Evolutionary conservation across 2,888 invertebrate species (phyloP), one percentile per base, ranked within the genome.

Genomic region (Drosophila leonis): DNA sequence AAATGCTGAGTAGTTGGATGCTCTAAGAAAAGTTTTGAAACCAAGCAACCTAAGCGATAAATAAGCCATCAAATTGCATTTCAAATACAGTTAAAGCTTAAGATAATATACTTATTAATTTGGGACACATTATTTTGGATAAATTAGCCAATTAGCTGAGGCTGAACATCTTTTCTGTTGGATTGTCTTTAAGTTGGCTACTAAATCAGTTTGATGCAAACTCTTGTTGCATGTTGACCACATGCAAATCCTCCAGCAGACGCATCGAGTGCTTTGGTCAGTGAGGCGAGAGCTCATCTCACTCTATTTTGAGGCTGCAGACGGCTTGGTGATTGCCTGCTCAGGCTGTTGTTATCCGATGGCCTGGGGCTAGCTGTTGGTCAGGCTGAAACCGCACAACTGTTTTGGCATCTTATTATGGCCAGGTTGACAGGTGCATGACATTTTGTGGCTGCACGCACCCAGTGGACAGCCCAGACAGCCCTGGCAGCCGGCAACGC

Each of bases 401-500:
- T 86, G 86, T 87, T 89, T 87, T 84, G 90, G 86, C 90, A 88
- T 87, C 86, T 90, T 87, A 90, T 89, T 87, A 87, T 88, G 78
- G 65, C 81, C 83, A 74, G 81, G 78, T 64, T 84, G 90, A 88
- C 86, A 87, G 86, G 82, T 87, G 86, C 78, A 80, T 88, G 90
- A 87, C 90, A 88, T 82, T 90, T 75, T 87, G 90, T 84, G 90
- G 90, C 75, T 75, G 75, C 82, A 80, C 85, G 65, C 75, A 90
- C 79, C 70, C 66, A 66, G 67, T 49, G 68, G 63, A 72, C 73
- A 65, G 78, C 60, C 37, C 52, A 59, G 65, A 69, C 65, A 64
- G 56, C 35, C 37, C 60, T 42, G 73, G 62, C 82, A 78, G 74
- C 78, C 69, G 66, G n/a, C 65, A 60, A 65, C 65, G 70, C 59